Base-by-base conservation (phyloP, 2,113 vertebrate species). In the Corynorhinus townsendii region DNA sequence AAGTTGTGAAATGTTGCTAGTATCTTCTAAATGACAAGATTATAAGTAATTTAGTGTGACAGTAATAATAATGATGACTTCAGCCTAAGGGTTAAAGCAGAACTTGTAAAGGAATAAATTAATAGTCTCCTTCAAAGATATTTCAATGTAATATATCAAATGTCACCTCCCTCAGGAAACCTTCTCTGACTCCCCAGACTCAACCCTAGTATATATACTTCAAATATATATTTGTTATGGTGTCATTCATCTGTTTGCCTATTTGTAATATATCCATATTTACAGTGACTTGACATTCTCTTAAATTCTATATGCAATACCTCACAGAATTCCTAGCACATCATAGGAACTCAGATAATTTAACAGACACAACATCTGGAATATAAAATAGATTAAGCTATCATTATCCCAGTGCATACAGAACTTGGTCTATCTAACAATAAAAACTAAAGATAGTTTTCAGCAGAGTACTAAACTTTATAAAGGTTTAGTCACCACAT, bases 141-240 rank as follows among this genome's bases (percentile, higher is more conserved):
- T 62, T 93, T 95, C 54, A 59, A 73, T 81, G 38, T 91, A 93
- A 95, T 94, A 85, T 68, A 88, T 77, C 35, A 90, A 91, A 77
- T 54, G 40, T 64, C 2, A n/a, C 47, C n/a, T 92, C 35, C 11
- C 11, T n/a, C 47, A 24, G 35, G 66, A 75, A 91, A 33, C 0
- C 11, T 90, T 92, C 20, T 38, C 35, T 66, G 43, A 89, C 24
- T 76, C 19, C 11, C 43, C 59, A 35, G 35, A 77, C 12, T 75
- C 40, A 79, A 45, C 35, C 11, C 11, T 43, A 72, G 33, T 22
- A 52, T 45, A 52, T 45, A 22, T 43, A 71, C 7, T 96, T 96
- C 15, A 76, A 71, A 24, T 52, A 10, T 35, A 6, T 68, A 75
- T 80, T 86, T 92, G 35, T 87, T 52, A 81, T 11, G 47, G 2